Percentiles rank a stretch among this genome's conserved stretches.
Evolutionary conservation across 2,113 vertebrate species (phyloP).

Genomic region (Copsychus sechellarum): DNA sequence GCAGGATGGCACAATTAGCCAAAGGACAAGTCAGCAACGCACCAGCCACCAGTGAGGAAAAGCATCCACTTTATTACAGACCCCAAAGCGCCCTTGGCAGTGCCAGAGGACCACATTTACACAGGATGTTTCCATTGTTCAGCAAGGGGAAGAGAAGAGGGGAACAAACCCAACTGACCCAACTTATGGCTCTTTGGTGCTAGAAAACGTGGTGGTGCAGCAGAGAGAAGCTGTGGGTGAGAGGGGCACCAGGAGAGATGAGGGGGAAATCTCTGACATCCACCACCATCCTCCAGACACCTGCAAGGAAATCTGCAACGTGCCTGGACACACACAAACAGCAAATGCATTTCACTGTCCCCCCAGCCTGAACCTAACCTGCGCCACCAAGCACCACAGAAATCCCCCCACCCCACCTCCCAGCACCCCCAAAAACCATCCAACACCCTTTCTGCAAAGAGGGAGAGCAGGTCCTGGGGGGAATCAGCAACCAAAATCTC

Average conservation of each 20-base stretch:
- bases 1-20: fast-evolving
- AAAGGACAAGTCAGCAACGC: neutral
- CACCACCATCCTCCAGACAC: neutral
- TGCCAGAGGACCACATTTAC: conserved; percentile 49
- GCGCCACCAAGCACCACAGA: neutral
- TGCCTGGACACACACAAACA: neutral
- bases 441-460: conserved; percentile 40
- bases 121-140: conserved; percentile 14
- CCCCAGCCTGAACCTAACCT: neutral
- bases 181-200: conserved; percentile 52
- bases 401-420: neutral
- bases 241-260: neutral
- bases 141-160: conserved; percentile 19
- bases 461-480: neutral
- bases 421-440: neutral
- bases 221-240: conserved; percentile 4
- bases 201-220: neutral
- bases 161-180: neutral
- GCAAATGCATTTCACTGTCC: neutral
- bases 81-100: conserved; percentile 13
- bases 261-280: neutral
- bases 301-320: neutral
- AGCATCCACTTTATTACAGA: conserved; percentile 72
- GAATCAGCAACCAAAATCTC: neutral
- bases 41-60: conserved; percentile 25